Evolutionary conservation across 2,888 invertebrate species (phyloP).

Genomic region (Gymnocheta viridis): DNA sequence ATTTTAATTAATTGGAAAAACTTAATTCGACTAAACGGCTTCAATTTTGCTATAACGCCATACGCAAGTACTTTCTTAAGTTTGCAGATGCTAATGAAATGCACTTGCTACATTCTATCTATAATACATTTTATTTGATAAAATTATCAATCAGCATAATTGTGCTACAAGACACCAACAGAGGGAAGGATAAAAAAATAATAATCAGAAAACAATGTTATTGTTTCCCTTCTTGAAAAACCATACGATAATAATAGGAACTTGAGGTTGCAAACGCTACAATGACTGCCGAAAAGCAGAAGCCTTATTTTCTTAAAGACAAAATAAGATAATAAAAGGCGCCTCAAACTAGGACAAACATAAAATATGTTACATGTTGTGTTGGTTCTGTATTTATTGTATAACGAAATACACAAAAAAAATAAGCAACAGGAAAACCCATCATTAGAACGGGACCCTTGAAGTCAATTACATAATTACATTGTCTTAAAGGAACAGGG

Average conservation of each 20-base stretch:
- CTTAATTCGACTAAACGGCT: too few relatives aligned
- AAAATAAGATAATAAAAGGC: neutral
- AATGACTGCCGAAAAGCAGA: neutral
- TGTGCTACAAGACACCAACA: constrained; percentile 55
- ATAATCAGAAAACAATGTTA: neutral
- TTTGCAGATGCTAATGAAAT: neutral
- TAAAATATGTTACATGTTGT: constrained; percentile 39
- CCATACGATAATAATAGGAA: constrained; percentile 24
- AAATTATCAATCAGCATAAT: constrained; percentile 39
- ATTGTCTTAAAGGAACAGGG: constrained; percentile 56
- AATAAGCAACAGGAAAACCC: constrained; percentile 1
- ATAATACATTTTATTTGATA: constrained; percentile 12
- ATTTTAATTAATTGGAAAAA: too few relatives aligned
- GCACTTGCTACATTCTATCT: neutral
- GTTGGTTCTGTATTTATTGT: constrained; percentile 13
- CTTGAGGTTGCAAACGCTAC: neutral
- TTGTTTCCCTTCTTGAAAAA: neutral
- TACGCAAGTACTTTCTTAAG: neutral
- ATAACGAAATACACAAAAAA: constrained; percentile 8
- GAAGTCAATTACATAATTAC: constrained; percentile 65
- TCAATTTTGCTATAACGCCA: too few relatives aligned
- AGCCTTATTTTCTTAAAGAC: neutral
- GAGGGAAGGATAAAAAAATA: constrained; percentile 2
- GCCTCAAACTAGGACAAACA: constrained; percentile 16
- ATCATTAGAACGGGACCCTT: constrained; percentile 20